Evolutionary conservation across 2,888 invertebrate species (phyloP), one percentile per base, ranked within the genome.

Genomic region (Athrips mouffetella): DNA sequence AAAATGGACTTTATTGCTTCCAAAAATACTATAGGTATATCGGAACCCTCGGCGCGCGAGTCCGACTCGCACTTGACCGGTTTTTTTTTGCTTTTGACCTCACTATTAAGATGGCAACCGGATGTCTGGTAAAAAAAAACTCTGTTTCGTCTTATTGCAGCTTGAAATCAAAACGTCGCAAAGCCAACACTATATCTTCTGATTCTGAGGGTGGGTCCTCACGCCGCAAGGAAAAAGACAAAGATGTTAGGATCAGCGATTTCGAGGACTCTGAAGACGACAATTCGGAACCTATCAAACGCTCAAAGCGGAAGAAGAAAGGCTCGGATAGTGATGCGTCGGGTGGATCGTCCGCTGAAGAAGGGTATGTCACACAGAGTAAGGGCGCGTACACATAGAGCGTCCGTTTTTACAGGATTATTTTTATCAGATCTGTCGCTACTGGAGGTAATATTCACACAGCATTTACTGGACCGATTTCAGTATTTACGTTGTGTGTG

Each of bases 191-290:
- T 1, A 83, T 88, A 62, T 83, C 79, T 0, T 87, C 86, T 0
- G 86, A 82, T 53, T 86, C 85, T 0, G 88, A 87, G 39, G 80
- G 68, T 6, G 83, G 80, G 0, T 66, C 75, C 1, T 74, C 79
- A 0, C 70, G 72, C 3, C 71, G 65, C 48, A 50, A 50, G 18
- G 30, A 76, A 10, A n/a, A n/a, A 8, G 67, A 68, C 13, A 53
- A 50, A 1, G 60, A 55, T 2, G 67, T 53, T 0, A 70, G 53
- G 40, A 3, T 73, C 41, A 87, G 84, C 50, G 88, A 87, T 57
- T 87, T 86, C 45, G 86, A 85, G 5, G 83, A 84, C 31, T 79
- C 80, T 0, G 82, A 74, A 0, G 79, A 70, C 0, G 80, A 83
- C 1, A 63, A 62, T 45, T 77, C 73, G 0, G 76, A 76, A 25